A percentile compares a stretch with the other conserved stretches of the same genome.
These are phyloP conservation scores for Noctua comes DNA, from an alignment of 2,888 invertebrate genomes.

Conservation along the genomic window DNA sequence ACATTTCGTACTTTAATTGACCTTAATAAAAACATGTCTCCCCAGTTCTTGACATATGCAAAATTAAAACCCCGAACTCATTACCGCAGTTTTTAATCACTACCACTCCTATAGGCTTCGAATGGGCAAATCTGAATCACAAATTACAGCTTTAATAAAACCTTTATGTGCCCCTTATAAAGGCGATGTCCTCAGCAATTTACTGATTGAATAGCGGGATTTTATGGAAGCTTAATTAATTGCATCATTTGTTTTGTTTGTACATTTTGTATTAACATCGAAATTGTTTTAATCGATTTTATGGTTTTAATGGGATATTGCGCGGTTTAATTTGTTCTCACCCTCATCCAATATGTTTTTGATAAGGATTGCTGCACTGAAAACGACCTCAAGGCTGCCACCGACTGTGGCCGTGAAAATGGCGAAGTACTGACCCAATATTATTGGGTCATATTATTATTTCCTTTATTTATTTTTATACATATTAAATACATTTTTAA, in stretches of 20 bases:
- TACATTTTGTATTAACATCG: constrained; percentile 11
- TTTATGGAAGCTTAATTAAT: constrained; percentile 67
- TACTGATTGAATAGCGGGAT: constrained; percentile 65
- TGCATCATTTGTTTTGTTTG: constrained; percentile 47
- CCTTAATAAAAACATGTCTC: background rate
- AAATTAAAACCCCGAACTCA: constrained; percentile 20
- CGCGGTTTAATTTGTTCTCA: constrained; percentile 3
- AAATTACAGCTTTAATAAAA: constrained; percentile 68
- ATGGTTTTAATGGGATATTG: constrained; percentile 14
- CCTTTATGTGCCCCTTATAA: constrained; percentile 62
- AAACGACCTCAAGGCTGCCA: background rate
- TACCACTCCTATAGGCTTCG: constrained; percentile 56
- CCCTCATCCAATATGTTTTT: background rate
- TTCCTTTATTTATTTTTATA: too few species aligned
- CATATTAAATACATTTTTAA: too few species aligned
- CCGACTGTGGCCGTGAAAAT: background rate
- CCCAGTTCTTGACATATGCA: background rate
- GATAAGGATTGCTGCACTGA: background rate
- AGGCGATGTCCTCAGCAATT: constrained; percentile 58
- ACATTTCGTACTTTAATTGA: background rate
- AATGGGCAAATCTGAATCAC: constrained; percentile 66
- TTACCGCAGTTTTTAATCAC: constrained; percentile 51
- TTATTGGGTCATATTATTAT: too few species aligned
- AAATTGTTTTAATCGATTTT: constrained; percentile 41
- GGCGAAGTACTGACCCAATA: background rate